Conservation (phyloP, 2,113 vertebrate species). For the Brachyhypopomus occidentalis region DNA sequence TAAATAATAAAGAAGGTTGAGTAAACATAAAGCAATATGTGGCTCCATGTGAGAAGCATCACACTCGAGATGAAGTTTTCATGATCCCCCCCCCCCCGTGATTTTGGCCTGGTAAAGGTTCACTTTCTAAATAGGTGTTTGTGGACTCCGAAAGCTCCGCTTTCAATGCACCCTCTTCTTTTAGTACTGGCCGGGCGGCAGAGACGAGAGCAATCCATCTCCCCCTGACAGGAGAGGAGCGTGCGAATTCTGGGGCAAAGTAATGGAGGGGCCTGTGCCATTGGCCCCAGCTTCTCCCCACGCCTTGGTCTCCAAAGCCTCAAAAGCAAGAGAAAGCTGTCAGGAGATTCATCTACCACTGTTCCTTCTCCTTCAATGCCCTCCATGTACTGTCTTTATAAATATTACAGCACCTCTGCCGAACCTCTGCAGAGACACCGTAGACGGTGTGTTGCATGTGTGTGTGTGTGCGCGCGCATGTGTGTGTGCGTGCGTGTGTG, state of each 20-base stretch:
- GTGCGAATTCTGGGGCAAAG: background rate
- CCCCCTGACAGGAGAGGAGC: constrained; percentile 17
- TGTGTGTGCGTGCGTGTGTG: background rate
- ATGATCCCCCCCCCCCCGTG: too few species aligned
- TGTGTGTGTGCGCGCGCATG: background rate
- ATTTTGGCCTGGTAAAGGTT: background rate
- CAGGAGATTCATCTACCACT: constrained; percentile 29
- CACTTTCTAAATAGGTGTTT: background rate
- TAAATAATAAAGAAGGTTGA: too few species aligned
- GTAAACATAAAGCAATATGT: too few species aligned
- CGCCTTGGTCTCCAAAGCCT: constrained; percentile 8
- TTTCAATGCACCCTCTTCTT: constrained; percentile 17
- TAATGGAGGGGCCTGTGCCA: constrained; percentile 6
- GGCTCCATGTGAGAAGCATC: too few species aligned
- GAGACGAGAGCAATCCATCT: constrained; percentile 6
- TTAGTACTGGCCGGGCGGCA: background rate
- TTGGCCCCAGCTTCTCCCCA: constrained; percentile 16
- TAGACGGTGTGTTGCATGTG: background rate
- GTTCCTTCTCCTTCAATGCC: constrained; percentile 12
- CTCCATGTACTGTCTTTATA: background rate
- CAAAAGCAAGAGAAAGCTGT: constrained; percentile 27
- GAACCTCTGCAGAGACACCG: constrained; percentile 7
- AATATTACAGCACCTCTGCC: constrained; percentile 26
- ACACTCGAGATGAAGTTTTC: too few species aligned
- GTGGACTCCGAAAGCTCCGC: background rate